These are phyloP conservation scores for Caenorhabditis virilis DNA, from an alignment of 2,888 invertebrate genomes.

Conservation along the genomic window DNA sequence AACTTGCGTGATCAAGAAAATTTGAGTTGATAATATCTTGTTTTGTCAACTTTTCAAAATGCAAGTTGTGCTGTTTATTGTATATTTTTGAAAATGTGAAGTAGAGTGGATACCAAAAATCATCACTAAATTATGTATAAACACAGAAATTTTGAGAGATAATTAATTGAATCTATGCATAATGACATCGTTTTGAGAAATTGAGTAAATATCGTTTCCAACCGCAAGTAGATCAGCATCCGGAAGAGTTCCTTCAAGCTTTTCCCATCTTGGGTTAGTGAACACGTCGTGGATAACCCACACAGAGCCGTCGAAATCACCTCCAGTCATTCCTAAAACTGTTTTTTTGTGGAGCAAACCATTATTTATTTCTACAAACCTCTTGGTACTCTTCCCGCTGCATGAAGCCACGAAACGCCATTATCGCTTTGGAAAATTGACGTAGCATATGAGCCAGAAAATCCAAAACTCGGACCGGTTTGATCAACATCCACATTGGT, in stretches of 20 bases:
- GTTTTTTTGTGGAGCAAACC: no score
- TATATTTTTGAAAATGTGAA: no score
- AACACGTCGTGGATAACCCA: constrained; percentile 34
- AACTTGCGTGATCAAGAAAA: no score
- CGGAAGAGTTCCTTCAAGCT: constrained; percentile 1
- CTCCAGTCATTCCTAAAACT: constrained; percentile 37
- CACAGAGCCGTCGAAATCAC: constrained; percentile 32
- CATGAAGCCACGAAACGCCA: constrained; percentile 22
- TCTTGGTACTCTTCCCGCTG: no score
- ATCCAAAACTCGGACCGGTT: constrained; percentile 24
- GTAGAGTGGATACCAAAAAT: no score
- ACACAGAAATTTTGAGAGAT: background rate
- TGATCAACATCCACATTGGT: constrained; percentile 8
- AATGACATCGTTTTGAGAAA: background rate
- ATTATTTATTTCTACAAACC: no score
- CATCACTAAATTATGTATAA: no score
- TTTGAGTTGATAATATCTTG: no score
- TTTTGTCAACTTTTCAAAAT: no score
- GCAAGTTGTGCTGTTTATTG: no score
- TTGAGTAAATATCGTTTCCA: constrained; percentile 1
- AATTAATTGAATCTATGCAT: background rate
- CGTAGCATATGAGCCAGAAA: constrained; percentile 31
- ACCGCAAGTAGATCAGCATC: background rate
- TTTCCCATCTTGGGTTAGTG: constrained; percentile 16
- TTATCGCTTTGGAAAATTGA: no score